Base-by-base conservation (phyloP, 2,888 invertebrate species). In the Embidobia sp. region DNA sequence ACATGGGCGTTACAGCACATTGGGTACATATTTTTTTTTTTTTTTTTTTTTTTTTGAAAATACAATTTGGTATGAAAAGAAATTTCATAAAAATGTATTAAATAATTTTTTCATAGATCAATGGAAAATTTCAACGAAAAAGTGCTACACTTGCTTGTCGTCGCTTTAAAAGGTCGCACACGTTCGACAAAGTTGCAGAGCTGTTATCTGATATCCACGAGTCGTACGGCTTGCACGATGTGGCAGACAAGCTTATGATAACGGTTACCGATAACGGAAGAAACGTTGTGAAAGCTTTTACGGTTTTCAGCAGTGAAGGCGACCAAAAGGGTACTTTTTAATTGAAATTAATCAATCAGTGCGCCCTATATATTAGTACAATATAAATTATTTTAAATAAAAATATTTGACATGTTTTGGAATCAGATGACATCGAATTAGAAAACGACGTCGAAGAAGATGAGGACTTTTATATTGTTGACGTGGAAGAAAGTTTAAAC, bases 241-340 rank as follows among this genome's bases (percentile, higher is more conserved):
- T 29, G 10, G 18, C n/a, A 31, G 33, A 49, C 5, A 3, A 49
- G 31, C 11, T 49, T 1, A 11, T 49, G 1, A 10, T 11, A 1
- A 49, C 49, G 1, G 49, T 49, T 1, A 49, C 49, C 0, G 49
- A 49, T 7, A 49, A 49, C 7, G 49, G 11, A 2, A 2, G 18
- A 16, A 49, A 49, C 22, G 2, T 49, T 2, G 19, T 31, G 1
- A 49, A 49, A 31, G 49, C 49, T n/a, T 49, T 49, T 31, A 10
- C 1, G 1, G 31, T 22, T 4, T 49, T 49, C n/a, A 18, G 49
- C 2, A 22, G 16, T n/a, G 42, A n/a, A 42, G n/a, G 0, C 4
- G 19, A 18, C 22, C 3, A 3, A 22, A 6, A 22, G 6, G 22
- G 22, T 22, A 22, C 3, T 22, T 22, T 3, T 22, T 22, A 22